Percentiles rank a stretch among this genome's conserved stretches.
phyloP scores from a whole-genome alignment of 2,113 vertebrate genomes.

The Gopherus evgoodei region DNA sequence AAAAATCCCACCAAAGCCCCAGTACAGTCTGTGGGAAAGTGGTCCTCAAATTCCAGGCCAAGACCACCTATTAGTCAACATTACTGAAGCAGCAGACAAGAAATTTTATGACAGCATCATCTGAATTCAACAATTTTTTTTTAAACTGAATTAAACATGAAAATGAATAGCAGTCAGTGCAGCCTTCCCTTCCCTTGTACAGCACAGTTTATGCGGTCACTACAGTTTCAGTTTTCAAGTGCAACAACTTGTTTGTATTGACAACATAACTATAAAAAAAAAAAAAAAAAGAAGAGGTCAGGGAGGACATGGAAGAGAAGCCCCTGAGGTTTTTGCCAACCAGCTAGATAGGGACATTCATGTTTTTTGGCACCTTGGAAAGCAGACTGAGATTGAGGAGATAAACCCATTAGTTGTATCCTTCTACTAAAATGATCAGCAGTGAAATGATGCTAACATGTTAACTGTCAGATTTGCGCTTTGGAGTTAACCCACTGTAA shows the following conservation, averaged over 20 bases:
- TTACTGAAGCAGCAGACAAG: neutral
- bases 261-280: neutral
- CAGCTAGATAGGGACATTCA: conserved; percentile 8
- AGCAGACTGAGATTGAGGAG: neutral
- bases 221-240: neutral
- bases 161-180: neutral
- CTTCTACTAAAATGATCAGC: neutral
- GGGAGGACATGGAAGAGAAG: neutral
- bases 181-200: neutral
- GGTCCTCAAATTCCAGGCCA: neutral
- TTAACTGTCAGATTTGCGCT: neutral
- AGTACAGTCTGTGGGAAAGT: conserved; percentile 44
- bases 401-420: conserved; percentile 16
- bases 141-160: neutral
- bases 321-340: neutral
- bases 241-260: neutral
- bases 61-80: conserved; percentile 20
- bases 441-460: neutral
- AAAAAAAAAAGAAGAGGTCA: neutral
- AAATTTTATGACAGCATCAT: neutral
- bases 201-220: neutral
- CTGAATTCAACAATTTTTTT: neutral
- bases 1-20: neutral
- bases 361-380: conserved; percentile 18
- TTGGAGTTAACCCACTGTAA: neutral